Evolutionary conservation across 1,140 invertebrate genomes (phyloP).

Genomic region (Rhizoglyphus robini): DNA sequence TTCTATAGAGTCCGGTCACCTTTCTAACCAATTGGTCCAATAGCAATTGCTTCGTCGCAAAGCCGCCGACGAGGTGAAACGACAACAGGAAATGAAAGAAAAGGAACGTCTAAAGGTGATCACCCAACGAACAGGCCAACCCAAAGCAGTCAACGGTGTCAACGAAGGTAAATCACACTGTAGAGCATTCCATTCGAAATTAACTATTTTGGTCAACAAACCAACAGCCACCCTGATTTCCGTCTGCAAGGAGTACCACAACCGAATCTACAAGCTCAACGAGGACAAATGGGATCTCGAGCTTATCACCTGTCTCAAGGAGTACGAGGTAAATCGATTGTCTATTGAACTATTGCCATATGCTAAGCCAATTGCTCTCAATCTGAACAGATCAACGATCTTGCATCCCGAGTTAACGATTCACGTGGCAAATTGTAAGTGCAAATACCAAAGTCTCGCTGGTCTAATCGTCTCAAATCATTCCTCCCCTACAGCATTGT

Average conservation of each 20-base stretch:
- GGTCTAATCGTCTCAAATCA: too few species aligned
- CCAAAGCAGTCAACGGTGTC: background rate
- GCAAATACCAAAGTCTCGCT: background rate
- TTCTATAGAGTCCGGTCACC: background rate
- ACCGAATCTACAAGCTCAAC: conserved; percentile 87
- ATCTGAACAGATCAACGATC: conserved; percentile 15
- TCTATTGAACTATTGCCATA: background rate
- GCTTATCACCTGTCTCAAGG: conserved; percentile 5
- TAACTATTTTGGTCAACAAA: background rate
- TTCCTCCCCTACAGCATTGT: too few species aligned
- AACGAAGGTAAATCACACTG: conserved; percentile 16
- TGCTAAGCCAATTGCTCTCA: background rate
- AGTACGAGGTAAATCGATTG: conserved; percentile 63
- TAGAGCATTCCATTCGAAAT: background rate
- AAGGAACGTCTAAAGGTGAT: conserved; percentile 7
- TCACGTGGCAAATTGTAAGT: conserved; percentile 19
- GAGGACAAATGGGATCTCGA: conserved; percentile 98
- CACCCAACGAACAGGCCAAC: conserved; percentile 1
- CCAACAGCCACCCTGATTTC: conserved; percentile 14
- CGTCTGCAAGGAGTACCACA: conserved; percentile 71
- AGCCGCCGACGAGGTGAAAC: conserved; percentile 17
- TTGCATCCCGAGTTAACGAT: conserved; percentile 16
- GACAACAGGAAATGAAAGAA: conserved; percentile 17
- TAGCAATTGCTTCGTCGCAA: conserved; percentile 19
- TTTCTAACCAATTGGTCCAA: background rate